These are phyloP conservation scores for Oreochromis niloticus DNA, from an alignment of 2,113 vertebrate genomes.

Conservation along the genomic window DNA sequence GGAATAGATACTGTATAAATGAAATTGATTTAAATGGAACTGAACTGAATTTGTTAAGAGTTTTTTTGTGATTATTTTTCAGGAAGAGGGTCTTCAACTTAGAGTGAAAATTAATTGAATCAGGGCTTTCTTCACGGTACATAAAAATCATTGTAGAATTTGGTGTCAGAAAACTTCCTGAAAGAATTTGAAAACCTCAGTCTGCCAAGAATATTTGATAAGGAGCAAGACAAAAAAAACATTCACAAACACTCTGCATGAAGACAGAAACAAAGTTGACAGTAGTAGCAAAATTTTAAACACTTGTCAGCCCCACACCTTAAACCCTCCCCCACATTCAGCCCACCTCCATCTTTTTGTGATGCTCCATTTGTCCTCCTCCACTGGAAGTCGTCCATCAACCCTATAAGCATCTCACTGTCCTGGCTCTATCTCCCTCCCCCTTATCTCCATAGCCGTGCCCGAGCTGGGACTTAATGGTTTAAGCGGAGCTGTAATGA, in stretches of 20 bases:
- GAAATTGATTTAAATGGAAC: neutral
- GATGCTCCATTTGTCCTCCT: slow-evolving; percentile 35
- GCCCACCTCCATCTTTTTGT: slow-evolving; percentile 13
- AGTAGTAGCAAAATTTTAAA: slow-evolving; percentile 14
- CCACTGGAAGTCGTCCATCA: slow-evolving; percentile 55
- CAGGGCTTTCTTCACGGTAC: neutral
- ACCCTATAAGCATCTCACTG: slow-evolving; percentile 18
- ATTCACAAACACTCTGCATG: neutral
- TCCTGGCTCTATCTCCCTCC: neutral
- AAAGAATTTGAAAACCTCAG: neutral
- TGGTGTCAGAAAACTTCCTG: neutral
- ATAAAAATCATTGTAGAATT: neutral
- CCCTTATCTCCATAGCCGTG: neutral
- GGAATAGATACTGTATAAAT: neutral
- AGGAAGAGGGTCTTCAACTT: neutral
- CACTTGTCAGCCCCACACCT: slow-evolving; percentile 39
- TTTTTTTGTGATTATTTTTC: neutral
- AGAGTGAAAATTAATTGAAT: neutral
- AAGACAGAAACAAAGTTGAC: slow-evolving; percentile 1
- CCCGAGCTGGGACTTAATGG: slow-evolving; percentile 50
- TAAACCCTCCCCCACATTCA: slow-evolving; percentile 3
- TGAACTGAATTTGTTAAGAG: neutral
- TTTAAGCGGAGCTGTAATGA: slow-evolving; percentile 64
- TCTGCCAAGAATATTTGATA: neutral
- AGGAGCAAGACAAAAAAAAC: neutral